Evolutionary conservation across 2,888 invertebrate genomes (phyloP).

Genomic region (Crepidodera aurea): DNA sequence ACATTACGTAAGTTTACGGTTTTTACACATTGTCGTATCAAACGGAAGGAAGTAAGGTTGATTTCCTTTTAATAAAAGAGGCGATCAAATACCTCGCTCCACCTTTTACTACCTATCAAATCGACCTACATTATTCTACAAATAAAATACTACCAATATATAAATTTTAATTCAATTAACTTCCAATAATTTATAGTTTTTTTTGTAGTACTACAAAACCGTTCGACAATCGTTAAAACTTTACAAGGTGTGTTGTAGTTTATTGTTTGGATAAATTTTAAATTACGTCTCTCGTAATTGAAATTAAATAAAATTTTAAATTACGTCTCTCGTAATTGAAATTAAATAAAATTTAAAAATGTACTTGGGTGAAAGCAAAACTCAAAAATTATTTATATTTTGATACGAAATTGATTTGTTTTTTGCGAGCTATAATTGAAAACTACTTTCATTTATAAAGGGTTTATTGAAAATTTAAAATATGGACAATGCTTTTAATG

Average conservation of each 20-base stretch:
- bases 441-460: too few species aligned
- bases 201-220: background rate
- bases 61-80: constrained; percentile 12
- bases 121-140: constrained; percentile 8
- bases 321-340: too few species aligned
- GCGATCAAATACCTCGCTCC: constrained; percentile 4
- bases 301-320: too few species aligned
- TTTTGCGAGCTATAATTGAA: too few species aligned
- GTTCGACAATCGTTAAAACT: background rate
- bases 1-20: constrained; percentile 9
- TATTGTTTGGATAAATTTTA: too few species aligned
- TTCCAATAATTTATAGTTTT: background rate
- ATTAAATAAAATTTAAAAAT: too few species aligned
- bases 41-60: constrained; percentile 31
- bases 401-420: too few species aligned
- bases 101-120: constrained; percentile 10
- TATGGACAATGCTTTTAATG: too few species aligned
- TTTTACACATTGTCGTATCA: constrained; percentile 4
- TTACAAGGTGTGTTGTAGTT: background rate
- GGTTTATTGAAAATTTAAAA: too few species aligned
- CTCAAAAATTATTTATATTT: too few species aligned
- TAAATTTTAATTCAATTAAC: constrained; percentile 1
- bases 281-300: too few species aligned
- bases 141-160: background rate
- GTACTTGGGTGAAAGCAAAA: too few species aligned